Percentiles rank a stretch among this genome's conserved stretches.
Evolutionary conservation across 2,797 vertebrate genomes (phyloP).

Genomic region (Sebastes wilsoni): DNA sequence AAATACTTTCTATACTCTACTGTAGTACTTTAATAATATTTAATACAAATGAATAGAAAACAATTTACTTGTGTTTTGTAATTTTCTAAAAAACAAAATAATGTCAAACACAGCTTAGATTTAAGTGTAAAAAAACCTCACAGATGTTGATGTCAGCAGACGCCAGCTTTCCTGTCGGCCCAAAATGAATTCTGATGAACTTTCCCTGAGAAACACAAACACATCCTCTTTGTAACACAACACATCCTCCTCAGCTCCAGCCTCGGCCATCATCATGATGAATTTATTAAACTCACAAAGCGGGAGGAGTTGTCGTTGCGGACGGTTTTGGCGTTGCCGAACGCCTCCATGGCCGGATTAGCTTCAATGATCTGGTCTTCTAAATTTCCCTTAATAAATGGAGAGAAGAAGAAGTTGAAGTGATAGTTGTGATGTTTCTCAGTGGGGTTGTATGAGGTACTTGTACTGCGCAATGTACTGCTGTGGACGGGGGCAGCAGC

Average conservation of each 20-base stretch:
- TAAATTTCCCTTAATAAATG: conserved; percentile 84
- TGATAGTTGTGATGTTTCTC: not conserved
- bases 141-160: conserved; percentile 95
- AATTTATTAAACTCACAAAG: conserved; percentile 86
- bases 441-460: no score
- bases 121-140: conserved; percentile 74
- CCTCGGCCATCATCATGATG: no score
- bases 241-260: not conserved
- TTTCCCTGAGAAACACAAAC: conserved; percentile 85
- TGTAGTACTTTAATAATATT: not conserved
- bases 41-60: not conserved
- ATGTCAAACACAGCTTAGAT: not conserved
- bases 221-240: not conserved
- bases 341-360: conserved; percentile 96
- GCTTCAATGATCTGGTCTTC: conserved; percentile 98
- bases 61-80: not conserved
- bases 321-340: conserved; percentile 95
- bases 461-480: no score
- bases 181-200: conserved; percentile 96
- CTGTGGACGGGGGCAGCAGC: no score
- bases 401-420: not conserved
- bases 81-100: not conserved
- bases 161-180: conserved; percentile 89
- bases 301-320: conserved; percentile 96
- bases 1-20: not conserved